Percentiles rank a stretch among this genome's conserved stretches.
Evolutionary conservation across 2,888 invertebrate genomes (phyloP).

Genomic region (Chymomyza caudatula): DNA sequence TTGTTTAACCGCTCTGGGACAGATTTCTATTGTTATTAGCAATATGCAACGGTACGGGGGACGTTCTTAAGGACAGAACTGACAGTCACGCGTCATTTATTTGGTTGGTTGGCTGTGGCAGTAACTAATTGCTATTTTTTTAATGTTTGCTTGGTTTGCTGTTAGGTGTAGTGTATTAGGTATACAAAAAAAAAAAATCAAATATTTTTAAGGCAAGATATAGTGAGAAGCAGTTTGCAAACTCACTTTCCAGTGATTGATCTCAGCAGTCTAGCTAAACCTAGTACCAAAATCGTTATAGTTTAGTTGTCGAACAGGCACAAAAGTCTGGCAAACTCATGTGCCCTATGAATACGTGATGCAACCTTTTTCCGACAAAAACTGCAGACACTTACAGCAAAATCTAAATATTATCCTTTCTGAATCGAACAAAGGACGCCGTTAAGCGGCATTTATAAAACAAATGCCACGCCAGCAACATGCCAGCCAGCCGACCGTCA

Average conservation of each 20-base stretch:
- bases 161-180: too few species aligned
- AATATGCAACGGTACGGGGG: neutral
- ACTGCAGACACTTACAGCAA: slow-evolving; percentile 60
- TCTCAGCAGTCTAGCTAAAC: too few species aligned
- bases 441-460: slow-evolving; percentile 24
- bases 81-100: slow-evolving; percentile 69
- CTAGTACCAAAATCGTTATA: too few species aligned
- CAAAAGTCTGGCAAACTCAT: too few species aligned
- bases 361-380: too few species aligned
- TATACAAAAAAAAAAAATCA: too few species aligned
- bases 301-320: too few species aligned
- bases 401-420: slow-evolving; percentile 73
- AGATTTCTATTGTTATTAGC: neutral
- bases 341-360: neutral
- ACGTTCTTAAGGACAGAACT: slow-evolving; percentile 21
- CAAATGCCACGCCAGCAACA: slow-evolving; percentile 53
- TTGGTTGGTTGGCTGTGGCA: slow-evolving; percentile 60
- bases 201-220: too few species aligned
- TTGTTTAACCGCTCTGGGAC: neutral
- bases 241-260: too few species aligned
- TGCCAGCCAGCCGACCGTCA: slow-evolving; percentile 44
- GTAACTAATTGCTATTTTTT: slow-evolving; percentile 53
- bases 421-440: slow-evolving; percentile 56
- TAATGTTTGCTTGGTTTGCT: neutral
- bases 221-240: too few species aligned